Percentiles rank a stretch among this genome's conserved stretches.
phyloP scores from a whole-genome alignment of 2,888 invertebrate species.

The Cacoxenus indagator region DNA sequence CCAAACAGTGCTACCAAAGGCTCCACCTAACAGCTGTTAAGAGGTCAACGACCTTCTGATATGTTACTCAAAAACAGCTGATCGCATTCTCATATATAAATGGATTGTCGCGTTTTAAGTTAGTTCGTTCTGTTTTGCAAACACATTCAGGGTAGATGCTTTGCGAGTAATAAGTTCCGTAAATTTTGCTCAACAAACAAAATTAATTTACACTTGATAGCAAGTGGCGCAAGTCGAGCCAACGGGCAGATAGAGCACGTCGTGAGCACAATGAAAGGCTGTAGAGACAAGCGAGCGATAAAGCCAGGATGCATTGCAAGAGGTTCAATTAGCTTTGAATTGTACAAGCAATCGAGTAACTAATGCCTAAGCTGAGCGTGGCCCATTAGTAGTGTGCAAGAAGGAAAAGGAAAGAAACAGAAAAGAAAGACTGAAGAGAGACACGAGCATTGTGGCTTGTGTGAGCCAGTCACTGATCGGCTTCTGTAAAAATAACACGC shows the following conservation, averaged over 20 bases:
- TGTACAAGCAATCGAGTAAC: background rate
- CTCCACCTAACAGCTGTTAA: too few species aligned
- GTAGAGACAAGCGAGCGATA: constrained; percentile 9
- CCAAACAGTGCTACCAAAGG: background rate
- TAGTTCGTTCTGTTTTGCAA: background rate
- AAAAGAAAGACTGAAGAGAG: too few species aligned
- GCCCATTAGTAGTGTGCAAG: too few species aligned
- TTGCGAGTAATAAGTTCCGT: constrained; percentile 12
- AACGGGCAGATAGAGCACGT: constrained; percentile 33
- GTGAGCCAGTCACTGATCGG: too few species aligned
- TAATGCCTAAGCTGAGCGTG: too few species aligned
- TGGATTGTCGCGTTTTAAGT: background rate
- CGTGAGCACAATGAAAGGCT: constrained; percentile 29
- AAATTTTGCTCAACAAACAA: constrained; percentile 23
- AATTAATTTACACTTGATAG: constrained; percentile 25
- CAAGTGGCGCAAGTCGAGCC: constrained; percentile 27
- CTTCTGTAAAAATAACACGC: too few species aligned
- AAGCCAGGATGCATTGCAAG: background rate
- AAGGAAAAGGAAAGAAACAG: too few species aligned
- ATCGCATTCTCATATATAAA: too few species aligned
- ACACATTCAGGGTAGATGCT: constrained; percentile 2
- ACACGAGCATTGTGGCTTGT: too few species aligned
- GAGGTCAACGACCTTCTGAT: too few species aligned
- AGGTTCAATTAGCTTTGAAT: background rate
- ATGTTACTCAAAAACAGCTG: too few species aligned